Evolutionary conservation across 1,140 invertebrate genomes (phyloP), one percentile per base, ranked within the genome.

Genomic region (Bombus consobrinus): DNA sequence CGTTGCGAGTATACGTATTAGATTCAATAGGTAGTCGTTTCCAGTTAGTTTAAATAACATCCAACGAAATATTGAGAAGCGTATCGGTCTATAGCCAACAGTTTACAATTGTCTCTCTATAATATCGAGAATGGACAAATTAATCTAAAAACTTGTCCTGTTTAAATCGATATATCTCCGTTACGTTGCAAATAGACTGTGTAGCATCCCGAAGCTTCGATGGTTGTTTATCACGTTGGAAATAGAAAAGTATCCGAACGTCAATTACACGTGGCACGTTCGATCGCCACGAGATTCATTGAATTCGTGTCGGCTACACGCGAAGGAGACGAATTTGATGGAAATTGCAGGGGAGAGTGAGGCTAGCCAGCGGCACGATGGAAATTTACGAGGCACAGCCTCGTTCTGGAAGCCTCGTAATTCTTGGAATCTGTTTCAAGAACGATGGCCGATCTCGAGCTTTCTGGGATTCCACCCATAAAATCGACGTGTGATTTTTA

Each of bases 381-480:
- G 86, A 71, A 88, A 91, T 91, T 89, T 91, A 91, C 81, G 85
- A 84, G 78, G 64, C 80, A 68, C 74, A 90, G 85, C 86, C 85
- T 88, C 88, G 81, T 91, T 90, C 90, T 85, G 76, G 71, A 62
- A 73, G 59, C 59, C 28, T n/a, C n/a, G 57, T 59, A 91, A 91
- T 91, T 91, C 91, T 91, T 88, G 76, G 76, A 64, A 69, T 85
- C 78, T 72, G 76, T 43, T 66, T 81, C 62, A 72, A 89, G 83
- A 43, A 79, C 34, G 41, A 66, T 62, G 64, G 57, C 37, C 64
- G 37, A 39, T 8, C 62, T 6, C n/a, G 1, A 71, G 34, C n/a
- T 34, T 62, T 82, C 25, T 18, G 74, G 34, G 25, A 76, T 12
- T 43, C 73, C 43, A 73, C 72, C 13, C 37, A 53, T 34, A 73